Percentiles rank a stretch among this genome's conserved stretches.
phyloP scores from a whole-genome alignment of 2,888 invertebrate genomes.

The Ctena decussata region DNA sequence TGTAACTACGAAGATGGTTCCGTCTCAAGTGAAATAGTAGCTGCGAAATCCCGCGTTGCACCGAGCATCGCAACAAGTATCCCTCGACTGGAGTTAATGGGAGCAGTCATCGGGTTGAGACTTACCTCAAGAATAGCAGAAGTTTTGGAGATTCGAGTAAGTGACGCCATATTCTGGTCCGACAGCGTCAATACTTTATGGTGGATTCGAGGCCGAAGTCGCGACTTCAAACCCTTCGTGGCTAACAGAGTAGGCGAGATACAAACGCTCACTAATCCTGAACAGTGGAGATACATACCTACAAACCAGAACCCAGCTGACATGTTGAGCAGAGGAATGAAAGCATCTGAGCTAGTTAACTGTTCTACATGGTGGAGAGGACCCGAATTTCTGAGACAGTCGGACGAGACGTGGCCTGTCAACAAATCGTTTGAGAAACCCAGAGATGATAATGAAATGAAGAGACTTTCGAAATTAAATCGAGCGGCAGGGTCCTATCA shows the following conservation, averaged over 20 bases:
- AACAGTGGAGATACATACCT: slow-evolving; percentile 49
- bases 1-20: neutral
- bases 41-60: no score
- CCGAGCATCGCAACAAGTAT: no score
- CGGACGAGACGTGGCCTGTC: slow-evolving; percentile 19
- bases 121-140: slow-evolving; percentile 6
- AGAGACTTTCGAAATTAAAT: no score
- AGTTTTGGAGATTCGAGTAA: neutral
- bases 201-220: no score
- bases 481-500: no score
- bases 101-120: no score
- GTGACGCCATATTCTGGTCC: slow-evolving; percentile 6
- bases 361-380: slow-evolving; percentile 37
- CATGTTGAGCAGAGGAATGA: slow-evolving; percentile 20
- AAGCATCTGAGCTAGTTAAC: neutral
- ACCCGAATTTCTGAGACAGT: slow-evolving; percentile 38
- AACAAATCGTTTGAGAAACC: neutral
- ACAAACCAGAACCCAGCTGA: no score
- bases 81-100: no score
- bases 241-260: slow-evolving; percentile 16
- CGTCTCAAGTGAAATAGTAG: no score
- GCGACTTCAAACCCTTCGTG: no score
- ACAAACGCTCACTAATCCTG: slow-evolving; percentile 41
- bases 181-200: slow-evolving; percentile 51
- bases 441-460: neutral